Evolutionary conservation across 2,888 invertebrate species (phyloP).

Genomic region (Panopea generosa): DNA sequence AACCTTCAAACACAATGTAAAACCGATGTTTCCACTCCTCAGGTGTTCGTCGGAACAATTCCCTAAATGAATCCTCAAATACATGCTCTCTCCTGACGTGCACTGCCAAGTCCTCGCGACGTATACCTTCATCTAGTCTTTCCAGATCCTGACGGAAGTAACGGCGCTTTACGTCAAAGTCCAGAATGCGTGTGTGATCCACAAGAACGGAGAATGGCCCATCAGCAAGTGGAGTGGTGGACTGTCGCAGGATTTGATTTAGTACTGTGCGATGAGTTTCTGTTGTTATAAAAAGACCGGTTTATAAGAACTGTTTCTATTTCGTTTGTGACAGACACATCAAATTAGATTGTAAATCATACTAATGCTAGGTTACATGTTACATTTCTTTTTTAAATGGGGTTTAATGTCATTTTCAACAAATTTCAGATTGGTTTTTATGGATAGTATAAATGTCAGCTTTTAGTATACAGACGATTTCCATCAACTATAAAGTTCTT

Average conservation of each 20-base stretch:
- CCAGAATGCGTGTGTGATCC: constrained; percentile 94
- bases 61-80: constrained; percentile 95
- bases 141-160: constrained; percentile 95
- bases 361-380: too few relatives aligned
- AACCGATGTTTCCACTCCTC: constrained; percentile 97
- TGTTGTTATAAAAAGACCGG: constrained; percentile 75
- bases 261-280: constrained; percentile 95
- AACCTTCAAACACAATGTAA: constrained; percentile 96
- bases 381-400: too few relatives aligned
- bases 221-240: constrained; percentile 90
- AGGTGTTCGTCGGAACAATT: constrained; percentile 92
- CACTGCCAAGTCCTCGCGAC: constrained; percentile 92
- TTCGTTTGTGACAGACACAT: too few relatives aligned
- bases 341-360: too few relatives aligned
- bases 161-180: constrained; percentile 95
- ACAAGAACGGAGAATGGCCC: constrained; percentile 95
- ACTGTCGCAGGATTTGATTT: constrained; percentile 94
- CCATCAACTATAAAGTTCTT: too few relatives aligned
- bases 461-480: too few relatives aligned
- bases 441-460: too few relatives aligned
- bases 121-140: constrained; percentile 89
- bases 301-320: too few relatives aligned
- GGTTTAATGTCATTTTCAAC: too few relatives aligned
- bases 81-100: constrained; percentile 93
- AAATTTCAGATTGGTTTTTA: too few relatives aligned